Conservation (phyloP, 2,113 vertebrate genomes). For the Festucalex cinctus region DNA sequence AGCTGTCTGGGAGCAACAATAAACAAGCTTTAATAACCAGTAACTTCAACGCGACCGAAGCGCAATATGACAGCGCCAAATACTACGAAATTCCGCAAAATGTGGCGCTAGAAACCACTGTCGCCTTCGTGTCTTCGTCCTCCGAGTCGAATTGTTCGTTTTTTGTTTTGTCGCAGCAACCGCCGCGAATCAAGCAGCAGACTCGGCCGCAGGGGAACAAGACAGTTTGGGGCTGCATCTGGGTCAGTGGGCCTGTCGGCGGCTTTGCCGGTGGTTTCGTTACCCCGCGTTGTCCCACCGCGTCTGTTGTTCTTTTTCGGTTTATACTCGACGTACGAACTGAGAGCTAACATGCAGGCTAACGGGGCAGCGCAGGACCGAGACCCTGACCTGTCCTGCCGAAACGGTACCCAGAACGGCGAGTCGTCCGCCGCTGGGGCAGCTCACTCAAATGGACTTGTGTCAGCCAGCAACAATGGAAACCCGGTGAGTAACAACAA, state of each 20-base stretch:
- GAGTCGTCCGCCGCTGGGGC: slow-evolving; percentile 77
- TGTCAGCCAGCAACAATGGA: slow-evolving; percentile 74
- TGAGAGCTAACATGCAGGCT: slow-evolving; percentile 81
- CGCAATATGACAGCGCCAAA: slow-evolving; percentile 34
- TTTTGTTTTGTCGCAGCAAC: slow-evolving; percentile 77
- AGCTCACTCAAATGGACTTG: slow-evolving; percentile 84
- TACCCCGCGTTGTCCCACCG: slow-evolving; percentile 27
- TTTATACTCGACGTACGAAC: slow-evolving; percentile 40
- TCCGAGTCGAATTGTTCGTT: slow-evolving; percentile 76
- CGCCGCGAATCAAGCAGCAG: slow-evolving; percentile 81
- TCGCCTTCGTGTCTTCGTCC: slow-evolving; percentile 79
- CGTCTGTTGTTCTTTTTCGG: slow-evolving; percentile 19
- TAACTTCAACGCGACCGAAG: slow-evolving; percentile 4
- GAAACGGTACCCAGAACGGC: slow-evolving; percentile 80
- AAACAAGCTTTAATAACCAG: slow-evolving; percentile 62
- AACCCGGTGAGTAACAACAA: slow-evolving; percentile 77
- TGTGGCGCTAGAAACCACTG: slow-evolving; percentile 76
- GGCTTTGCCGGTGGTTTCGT: slow-evolving; percentile 34
- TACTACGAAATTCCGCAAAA: slow-evolving; percentile 65
- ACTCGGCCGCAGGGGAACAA: slow-evolving; percentile 79
- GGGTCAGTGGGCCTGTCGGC: slow-evolving; percentile 83
- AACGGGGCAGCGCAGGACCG: slow-evolving; percentile 83
- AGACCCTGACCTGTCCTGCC: slow-evolving; percentile 77
- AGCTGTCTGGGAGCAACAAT: slow-evolving; percentile 78
- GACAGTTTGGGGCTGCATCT: slow-evolving; percentile 82